Base-by-base conservation (phyloP, 2,113 vertebrate genomes). In the Engystomops pustulosus region DNA sequence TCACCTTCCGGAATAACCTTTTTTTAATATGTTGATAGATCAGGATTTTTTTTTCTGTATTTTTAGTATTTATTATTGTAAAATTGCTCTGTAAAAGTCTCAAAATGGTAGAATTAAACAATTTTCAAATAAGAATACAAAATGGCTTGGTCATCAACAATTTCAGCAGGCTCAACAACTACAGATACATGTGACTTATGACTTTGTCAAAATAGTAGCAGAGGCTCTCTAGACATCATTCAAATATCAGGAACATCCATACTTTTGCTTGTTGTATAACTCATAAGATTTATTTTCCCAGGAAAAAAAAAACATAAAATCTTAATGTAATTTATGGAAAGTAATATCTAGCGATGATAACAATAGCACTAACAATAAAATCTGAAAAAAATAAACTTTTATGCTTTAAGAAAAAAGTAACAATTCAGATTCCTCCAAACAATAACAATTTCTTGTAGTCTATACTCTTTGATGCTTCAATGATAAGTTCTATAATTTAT, bases 401-500 rank as follows among this genome's bases (percentile, higher is more conserved):
- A 67, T 45, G 44, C 41, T 80, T 80, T 67, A 17, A 15, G 15
- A 23, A 67, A n/a, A 67, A 80, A 65, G 38, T 80, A 67, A 32
- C 38, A 67, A 80, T 80, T 27, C 45, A 65, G n/a, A 65, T 80
- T 80, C 18, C 9, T 67, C 7, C 60, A 44, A 62, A 79, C 41
- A 30, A 80, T 65, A 67, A 6, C 60, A 27, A 14, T 45, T 67
- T 27, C 41, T 47, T 67, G 58, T n/a, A 38, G 62, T 67, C 53
- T 68, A 30, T 70, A 49, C 32, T 72, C 23, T 27, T 30, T 82
- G 49, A 82, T 72, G 47, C 58, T 30, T 41, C 20, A 25, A 12
- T 72, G 68, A 72, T 82, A 82, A 38, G 68, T 53, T 71, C 36
- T 58, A 55, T 82, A 72, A 82, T 72, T 51, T 60, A 70, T 71